Conservation (phyloP, 2,797 vertebrate genomes). For the Chelon auratus region DNA sequence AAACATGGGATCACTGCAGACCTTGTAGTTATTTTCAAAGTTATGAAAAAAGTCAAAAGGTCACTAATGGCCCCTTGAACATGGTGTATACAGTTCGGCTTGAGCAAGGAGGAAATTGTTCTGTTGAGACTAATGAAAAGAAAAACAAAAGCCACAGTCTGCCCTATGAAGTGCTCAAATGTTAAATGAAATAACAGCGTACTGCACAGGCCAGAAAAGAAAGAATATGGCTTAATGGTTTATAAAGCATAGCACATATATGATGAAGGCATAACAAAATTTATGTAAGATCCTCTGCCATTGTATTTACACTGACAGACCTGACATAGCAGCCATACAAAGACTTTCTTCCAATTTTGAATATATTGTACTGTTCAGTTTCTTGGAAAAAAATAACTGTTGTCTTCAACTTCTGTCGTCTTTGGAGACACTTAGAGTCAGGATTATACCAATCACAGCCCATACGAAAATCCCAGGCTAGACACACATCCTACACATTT, state of each 20-base stretch:
- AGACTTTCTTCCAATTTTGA: constrained; percentile 32
- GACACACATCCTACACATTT: too few species aligned
- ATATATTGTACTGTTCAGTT: constrained; percentile 13
- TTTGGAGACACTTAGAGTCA: constrained; percentile 8
- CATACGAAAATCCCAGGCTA: too few species aligned
- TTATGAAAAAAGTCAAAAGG: constrained; percentile 36
- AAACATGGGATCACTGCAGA: neutral
- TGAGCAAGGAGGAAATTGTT: constrained; percentile 16
- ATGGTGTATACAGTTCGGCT: neutral
- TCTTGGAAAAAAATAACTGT: neutral
- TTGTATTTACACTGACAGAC: constrained; percentile 33
- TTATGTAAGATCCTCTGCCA: constrained; percentile 8
- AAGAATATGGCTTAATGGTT: neutral
- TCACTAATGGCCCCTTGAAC: constrained; percentile 1
- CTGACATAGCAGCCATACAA: constrained; percentile 34
- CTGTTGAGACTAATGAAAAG: neutral
- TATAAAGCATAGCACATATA: neutral
- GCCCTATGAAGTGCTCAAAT: neutral
- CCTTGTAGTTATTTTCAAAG: neutral
- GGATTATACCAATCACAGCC: too few species aligned
- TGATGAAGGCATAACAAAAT: neutral
- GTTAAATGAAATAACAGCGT: neutral
- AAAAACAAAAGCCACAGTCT: neutral
- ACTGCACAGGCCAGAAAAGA: neutral
- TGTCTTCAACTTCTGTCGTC: neutral